Conservation (phyloP, 2,113 vertebrate genomes). For the Trachemys scripta region DNA sequence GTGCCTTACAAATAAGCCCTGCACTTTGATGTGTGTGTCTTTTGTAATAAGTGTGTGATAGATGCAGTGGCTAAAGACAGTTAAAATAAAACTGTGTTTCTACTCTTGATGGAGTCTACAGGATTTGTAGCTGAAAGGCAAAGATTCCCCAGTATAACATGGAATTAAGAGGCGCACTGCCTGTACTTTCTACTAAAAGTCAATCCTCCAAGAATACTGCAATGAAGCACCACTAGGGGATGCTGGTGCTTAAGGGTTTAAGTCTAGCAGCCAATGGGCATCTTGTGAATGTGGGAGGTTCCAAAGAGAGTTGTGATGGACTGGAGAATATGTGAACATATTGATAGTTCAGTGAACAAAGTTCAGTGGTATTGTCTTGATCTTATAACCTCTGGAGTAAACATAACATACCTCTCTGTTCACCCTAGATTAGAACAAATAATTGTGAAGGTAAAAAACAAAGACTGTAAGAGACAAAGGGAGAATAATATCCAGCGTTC, state of each 20-base stretch:
- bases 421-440: background rate
- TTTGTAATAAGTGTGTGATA: background rate
- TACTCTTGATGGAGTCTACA: background rate
- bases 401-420: slow-evolving; percentile 44
- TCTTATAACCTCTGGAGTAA: slow-evolving; percentile 57
- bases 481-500: background rate
- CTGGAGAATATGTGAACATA: slow-evolving; percentile 7
- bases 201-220: background rate
- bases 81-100: background rate
- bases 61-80: background rate
- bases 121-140: background rate
- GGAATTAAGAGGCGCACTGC: background rate
- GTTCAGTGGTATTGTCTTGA: slow-evolving; percentile 44
- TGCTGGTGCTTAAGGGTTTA: slow-evolving; percentile 72
- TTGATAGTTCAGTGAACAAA: slow-evolving; percentile 34
- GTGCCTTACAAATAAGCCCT: background rate
- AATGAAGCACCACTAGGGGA: slow-evolving; percentile 58
- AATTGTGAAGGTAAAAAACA: slow-evolving; percentile 34
- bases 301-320: background rate
- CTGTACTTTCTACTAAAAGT: background rate
- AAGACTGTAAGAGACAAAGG: background rate
- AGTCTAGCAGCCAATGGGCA: background rate
- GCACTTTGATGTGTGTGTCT: background rate
- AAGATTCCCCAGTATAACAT: background rate
- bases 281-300: background rate